A percentile compares a stretch with the other conserved stretches of the same genome.
These are phyloP conservation scores for Canis aureus DNA, from an alignment of 2,113 vertebrate species.

Conservation along the genomic window DNA sequence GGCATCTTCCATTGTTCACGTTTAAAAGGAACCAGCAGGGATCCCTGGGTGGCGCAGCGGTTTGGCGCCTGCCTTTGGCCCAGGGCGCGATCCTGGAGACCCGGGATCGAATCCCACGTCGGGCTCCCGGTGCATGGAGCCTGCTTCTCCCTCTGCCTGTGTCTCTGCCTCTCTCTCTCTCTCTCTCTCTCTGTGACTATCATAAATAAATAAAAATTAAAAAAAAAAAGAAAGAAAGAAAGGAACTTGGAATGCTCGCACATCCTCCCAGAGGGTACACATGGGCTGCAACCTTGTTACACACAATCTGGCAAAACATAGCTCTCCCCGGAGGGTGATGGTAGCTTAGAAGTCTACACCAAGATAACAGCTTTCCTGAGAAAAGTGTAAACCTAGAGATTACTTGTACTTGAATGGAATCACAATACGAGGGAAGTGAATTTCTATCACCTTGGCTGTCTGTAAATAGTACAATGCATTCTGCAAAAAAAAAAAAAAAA, in stretches of 20 bases:
- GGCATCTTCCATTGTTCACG: constrained; percentile 47
- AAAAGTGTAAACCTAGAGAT: constrained; percentile 37
- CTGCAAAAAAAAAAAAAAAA: neutral
- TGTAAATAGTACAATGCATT: neutral
- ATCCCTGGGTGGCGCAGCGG: too few relatives aligned
- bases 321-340: constrained; percentile 60
- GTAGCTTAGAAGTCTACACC: neutral
- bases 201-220: too few relatives aligned
- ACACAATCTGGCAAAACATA: constrained; percentile 13
- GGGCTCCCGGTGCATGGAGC: too few relatives aligned
- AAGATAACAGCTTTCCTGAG: constrained; percentile 21
- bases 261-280: constrained; percentile 40
- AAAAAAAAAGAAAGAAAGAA: neutral
- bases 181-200: too few relatives aligned
- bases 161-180: too few relatives aligned
- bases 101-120: too few relatives aligned
- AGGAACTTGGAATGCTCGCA: constrained; percentile 19
- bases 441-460: constrained; percentile 47
- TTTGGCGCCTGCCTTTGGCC: too few relatives aligned
- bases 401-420: constrained; percentile 63
- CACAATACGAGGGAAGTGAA: constrained; percentile 31
- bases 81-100: too few relatives aligned
- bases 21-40: constrained; percentile 20
- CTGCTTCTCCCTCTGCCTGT: too few relatives aligned
- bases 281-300: constrained; percentile 31